phyloP scores from a whole-genome alignment of 2,797 vertebrate genomes.

The Sphaeramia orbicularis region DNA sequence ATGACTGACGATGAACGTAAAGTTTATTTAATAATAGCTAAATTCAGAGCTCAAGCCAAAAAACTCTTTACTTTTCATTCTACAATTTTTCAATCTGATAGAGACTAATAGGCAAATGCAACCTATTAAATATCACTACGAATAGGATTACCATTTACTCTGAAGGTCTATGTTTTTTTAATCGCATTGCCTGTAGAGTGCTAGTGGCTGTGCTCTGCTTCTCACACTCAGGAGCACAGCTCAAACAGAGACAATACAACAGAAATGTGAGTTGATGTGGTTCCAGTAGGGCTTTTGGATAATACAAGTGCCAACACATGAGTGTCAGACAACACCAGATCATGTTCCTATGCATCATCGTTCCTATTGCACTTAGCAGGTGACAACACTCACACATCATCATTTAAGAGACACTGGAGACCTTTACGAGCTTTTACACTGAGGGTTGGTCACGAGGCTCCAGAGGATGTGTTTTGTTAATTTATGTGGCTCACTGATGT shows the following conservation, averaged over 20 bases:
- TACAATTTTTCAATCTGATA: background rate
- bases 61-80: background rate
- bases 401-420: slow-evolving; percentile 64
- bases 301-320: slow-evolving; percentile 45
- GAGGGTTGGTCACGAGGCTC: slow-evolving; percentile 17
- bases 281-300: slow-evolving; percentile 35
- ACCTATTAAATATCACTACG: too few species aligned
- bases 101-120: background rate
- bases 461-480: slow-evolving; percentile 10
- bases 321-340: slow-evolving; percentile 66
- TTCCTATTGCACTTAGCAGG: slow-evolving; percentile 42
- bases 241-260: slow-evolving; percentile 43
- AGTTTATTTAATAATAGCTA: slow-evolving; percentile 12
- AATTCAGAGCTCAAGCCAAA: slow-evolving; percentile 14
- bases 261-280: slow-evolving; percentile 34
- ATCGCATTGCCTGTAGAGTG: slow-evolving; percentile 9
- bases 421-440: slow-evolving; percentile 14
- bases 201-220: slow-evolving; percentile 38
- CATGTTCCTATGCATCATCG: slow-evolving; percentile 57
- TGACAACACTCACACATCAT: slow-evolving; percentile 58
- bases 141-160: too few species aligned
- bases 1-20: slow-evolving; percentile 23
- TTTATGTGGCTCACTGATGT: slow-evolving; percentile 33
- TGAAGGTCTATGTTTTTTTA: background rate
- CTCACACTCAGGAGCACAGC: slow-evolving; percentile 39